Evolutionary conservation across 2,888 invertebrate genomes (phyloP).

Genomic region (Eupithecia abbreviata): DNA sequence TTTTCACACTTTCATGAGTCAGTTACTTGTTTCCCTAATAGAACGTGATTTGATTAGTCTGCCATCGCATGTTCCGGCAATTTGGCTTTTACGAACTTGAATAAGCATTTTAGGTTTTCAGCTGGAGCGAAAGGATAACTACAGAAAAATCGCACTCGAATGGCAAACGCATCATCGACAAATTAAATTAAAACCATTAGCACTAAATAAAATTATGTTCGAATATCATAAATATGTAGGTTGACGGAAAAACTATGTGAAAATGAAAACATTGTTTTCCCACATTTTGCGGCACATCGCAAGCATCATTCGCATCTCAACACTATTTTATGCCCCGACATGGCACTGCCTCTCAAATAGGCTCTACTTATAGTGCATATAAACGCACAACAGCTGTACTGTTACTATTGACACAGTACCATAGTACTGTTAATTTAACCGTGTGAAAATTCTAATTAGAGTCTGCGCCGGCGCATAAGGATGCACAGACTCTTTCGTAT

Average conservation of each 20-base stretch:
- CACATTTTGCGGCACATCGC: background rate
- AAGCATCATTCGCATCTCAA: background rate
- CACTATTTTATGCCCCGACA: background rate
- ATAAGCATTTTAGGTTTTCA: background rate
- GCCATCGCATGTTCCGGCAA: background rate
- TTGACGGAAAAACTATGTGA: background rate
- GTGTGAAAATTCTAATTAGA: slow-evolving; percentile 69
- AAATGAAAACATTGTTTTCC: background rate
- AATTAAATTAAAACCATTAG: background rate
- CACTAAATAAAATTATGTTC: background rate
- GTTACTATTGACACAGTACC: slow-evolving; percentile 42
- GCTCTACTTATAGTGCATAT: background rate
- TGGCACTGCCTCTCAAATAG: background rate
- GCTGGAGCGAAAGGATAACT: background rate
- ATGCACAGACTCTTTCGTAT: slow-evolving; percentile 35
- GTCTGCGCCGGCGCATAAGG: slow-evolving; percentile 41
- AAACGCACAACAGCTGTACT: slow-evolving; percentile 20
- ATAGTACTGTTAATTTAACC: slow-evolving; percentile 50
- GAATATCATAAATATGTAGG: background rate
- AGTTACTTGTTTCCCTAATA: slow-evolving; percentile 16
- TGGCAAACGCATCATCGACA: background rate
- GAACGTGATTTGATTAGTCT: background rate
- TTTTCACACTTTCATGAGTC: slow-evolving; percentile 31
- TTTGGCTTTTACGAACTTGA: background rate
- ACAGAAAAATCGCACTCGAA: background rate